A percentile compares a stretch with the other conserved stretches of the same genome.
phyloP scores from a whole-genome alignment of 2,888 invertebrate species.

The Xanthorhoe spadicearia region DNA sequence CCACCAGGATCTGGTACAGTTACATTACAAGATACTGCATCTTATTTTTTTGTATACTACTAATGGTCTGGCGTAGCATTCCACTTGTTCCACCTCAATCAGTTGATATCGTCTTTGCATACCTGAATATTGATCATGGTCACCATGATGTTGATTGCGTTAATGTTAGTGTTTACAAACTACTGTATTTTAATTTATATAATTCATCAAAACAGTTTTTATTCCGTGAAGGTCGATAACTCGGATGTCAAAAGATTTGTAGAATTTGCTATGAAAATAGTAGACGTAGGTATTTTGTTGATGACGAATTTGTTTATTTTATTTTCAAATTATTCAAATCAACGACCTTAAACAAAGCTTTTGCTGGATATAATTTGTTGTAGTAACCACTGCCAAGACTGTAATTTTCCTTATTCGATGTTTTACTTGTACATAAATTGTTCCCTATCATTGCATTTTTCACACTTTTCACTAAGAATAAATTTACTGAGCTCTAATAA shows the following conservation, averaged over 20 bases:
- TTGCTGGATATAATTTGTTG: neutral
- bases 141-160: slow-evolving; percentile 61
- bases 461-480: neutral
- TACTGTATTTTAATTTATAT: slow-evolving; percentile 45
- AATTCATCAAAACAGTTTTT: slow-evolving; percentile 51
- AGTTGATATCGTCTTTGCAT: slow-evolving; percentile 63
- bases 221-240: slow-evolving; percentile 44
- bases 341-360: neutral
- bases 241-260: slow-evolving; percentile 32
- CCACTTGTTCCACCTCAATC: slow-evolving; percentile 45
- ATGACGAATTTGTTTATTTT: neutral
- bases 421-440: neutral
- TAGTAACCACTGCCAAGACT: neutral
- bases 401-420: neutral
- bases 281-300: neutral
- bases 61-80: slow-evolving; percentile 14
- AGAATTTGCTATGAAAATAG: slow-evolving; percentile 17
- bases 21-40: slow-evolving; percentile 13
- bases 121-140: slow-evolving; percentile 68
- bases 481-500: neutral
- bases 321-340: neutral
- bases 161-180: slow-evolving; percentile 43
- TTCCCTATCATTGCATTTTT: neutral
- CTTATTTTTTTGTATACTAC: slow-evolving; percentile 12
- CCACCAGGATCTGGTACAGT: slow-evolving; percentile 27